Evolutionary conservation across 2,113 vertebrate genomes (phyloP).

Genomic region (Protomyctophum bolini): DNA sequence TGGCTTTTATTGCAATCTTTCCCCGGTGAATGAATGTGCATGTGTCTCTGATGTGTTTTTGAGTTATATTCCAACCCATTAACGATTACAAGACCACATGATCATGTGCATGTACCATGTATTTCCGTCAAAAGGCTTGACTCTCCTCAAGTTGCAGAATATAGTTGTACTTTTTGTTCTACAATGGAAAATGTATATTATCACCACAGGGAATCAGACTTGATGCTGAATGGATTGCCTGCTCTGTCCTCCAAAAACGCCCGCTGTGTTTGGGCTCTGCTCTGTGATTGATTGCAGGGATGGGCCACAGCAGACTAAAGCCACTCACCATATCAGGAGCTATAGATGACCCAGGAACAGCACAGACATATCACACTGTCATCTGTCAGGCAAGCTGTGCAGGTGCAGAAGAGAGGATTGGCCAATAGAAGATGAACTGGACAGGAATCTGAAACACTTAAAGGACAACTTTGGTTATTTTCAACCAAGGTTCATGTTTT

Average conservation of each 20-base stretch:
- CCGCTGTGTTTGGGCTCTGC: conserved; percentile 30
- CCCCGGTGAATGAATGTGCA: neutral
- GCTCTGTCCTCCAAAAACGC: conserved; percentile 47
- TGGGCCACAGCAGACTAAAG: conserved; percentile 48
- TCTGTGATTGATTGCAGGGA: conserved; percentile 58
- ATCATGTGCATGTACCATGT: too few species aligned
- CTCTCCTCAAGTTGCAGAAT: too few species aligned
- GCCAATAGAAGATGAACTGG: conserved; percentile 47
- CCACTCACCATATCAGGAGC: conserved; percentile 63
- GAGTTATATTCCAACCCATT: too few species aligned
- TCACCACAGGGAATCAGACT: conserved; percentile 30
- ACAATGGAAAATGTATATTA: conserved; percentile 7
- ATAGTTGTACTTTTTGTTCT: neutral
- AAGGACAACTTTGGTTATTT: too few species aligned
- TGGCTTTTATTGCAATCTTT: conserved; percentile 40
- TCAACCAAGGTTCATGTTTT: too few species aligned
- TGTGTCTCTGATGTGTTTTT: neutral
- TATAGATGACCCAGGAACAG: conserved; percentile 53
- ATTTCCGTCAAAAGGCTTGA: too few species aligned
- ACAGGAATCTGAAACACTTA: conserved; percentile 58
- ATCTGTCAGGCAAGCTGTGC: conserved; percentile 61
- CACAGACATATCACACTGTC: conserved; percentile 58
- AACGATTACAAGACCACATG: too few species aligned
- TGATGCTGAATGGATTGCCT: conserved; percentile 49
- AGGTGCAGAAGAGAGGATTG: conserved; percentile 57